These are phyloP conservation scores for Amphipyra tragopoginis DNA, from an alignment of 2,888 invertebrate species.

Conservation along the genomic window DNA sequence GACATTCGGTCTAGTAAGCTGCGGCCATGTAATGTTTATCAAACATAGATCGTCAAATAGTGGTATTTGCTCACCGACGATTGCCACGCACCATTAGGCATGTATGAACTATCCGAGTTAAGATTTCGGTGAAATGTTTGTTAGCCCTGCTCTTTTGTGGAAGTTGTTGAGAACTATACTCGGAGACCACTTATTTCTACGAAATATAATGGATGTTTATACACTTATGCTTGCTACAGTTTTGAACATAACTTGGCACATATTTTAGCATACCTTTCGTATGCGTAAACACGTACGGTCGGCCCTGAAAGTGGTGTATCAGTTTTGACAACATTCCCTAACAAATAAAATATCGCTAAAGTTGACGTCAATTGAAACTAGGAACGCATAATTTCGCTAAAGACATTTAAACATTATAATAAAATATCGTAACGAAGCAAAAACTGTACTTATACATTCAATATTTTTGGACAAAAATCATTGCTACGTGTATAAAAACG, in stretches of 20 bases:
- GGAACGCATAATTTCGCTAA: too few species aligned
- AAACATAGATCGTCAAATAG: conserved; percentile 64
- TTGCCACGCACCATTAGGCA: conserved; percentile 72
- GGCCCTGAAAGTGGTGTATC: too few species aligned
- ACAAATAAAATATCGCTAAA: too few species aligned
- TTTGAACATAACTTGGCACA: conserved; percentile 23
- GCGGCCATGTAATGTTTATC: conserved; percentile 59
- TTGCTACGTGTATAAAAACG: too few species aligned
- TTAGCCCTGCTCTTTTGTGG: conserved; percentile 56
- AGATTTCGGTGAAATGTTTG: conserved; percentile 67
- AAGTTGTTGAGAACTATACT: conserved; percentile 60
- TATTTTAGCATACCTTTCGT: conserved; percentile 37
- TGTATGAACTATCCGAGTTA: conserved; percentile 61
- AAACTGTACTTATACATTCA: too few species aligned
- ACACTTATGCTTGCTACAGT: conserved; percentile 46
- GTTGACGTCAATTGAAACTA: too few species aligned
- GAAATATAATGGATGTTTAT: conserved; percentile 38
- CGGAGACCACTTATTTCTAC: conserved; percentile 46
- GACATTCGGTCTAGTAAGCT: conserved; percentile 54
- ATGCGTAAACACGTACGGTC: conserved; percentile 14
- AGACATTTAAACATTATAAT: too few species aligned
- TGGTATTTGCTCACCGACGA: conserved; percentile 65
- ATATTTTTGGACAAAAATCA: too few species aligned
- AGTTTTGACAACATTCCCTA: too few species aligned
- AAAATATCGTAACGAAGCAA: too few species aligned